These are phyloP conservation scores for Danio aesculapii DNA, from an alignment of 2,797 vertebrate species.

Conservation along the genomic window DNA sequence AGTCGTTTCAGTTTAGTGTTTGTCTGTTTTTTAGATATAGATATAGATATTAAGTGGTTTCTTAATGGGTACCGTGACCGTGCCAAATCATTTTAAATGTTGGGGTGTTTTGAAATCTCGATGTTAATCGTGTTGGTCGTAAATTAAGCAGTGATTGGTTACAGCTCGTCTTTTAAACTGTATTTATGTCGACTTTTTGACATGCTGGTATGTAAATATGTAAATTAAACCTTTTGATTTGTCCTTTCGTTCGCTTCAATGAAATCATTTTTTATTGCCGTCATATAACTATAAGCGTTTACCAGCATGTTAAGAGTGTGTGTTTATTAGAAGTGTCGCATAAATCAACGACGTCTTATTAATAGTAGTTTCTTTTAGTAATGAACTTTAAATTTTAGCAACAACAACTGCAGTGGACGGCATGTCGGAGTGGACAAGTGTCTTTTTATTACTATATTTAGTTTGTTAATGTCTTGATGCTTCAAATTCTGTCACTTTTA, in stretches of 20 bases:
- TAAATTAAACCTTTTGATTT: constrained; percentile 16
- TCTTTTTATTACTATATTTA: too few relatives aligned
- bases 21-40: not conserved
- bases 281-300: not conserved
- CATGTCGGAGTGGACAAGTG: too few relatives aligned
- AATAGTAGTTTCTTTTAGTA: not conserved
- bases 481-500: too few relatives aligned
- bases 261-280: not conserved
- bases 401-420: not conserved
- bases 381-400: not conserved
- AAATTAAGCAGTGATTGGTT: constrained; percentile 30
- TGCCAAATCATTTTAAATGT: not conserved
- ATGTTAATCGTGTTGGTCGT: not conserved
- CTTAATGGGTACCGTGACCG: not conserved
- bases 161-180: constrained; percentile 4
- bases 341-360: not conserved
- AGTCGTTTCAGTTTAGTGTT: not conserved
- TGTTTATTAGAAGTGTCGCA: not conserved
- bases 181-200: not conserved
- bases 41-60: not conserved
- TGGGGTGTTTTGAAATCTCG: not conserved
- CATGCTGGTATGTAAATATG: constrained; percentile 24
- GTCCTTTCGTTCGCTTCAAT: not conserved
- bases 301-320: not conserved
- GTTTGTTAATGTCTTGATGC: too few relatives aligned